These are phyloP conservation scores for Xerus inauris DNA, from an alignment of 2,113 vertebrate species.

Conservation along the genomic window DNA sequence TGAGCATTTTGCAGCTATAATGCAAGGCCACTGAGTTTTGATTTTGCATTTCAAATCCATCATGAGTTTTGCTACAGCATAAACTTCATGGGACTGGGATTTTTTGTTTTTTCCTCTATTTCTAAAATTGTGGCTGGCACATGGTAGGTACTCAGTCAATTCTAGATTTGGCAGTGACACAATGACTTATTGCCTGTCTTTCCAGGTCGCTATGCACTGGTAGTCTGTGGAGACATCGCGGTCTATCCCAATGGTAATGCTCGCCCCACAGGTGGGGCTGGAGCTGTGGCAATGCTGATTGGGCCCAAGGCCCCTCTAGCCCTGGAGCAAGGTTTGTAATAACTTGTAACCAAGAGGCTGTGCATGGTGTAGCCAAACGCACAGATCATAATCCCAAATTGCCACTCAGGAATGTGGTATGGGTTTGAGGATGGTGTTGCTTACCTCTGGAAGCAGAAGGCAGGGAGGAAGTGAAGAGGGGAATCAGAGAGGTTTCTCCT, in stretches of 20 bases:
- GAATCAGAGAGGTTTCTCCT: fast-evolving
- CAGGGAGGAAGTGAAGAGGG: neutral
- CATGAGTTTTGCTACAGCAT: neutral
- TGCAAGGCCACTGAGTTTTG: neutral
- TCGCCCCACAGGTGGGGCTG: constrained; percentile 85
- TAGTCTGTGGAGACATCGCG: constrained; percentile 88
- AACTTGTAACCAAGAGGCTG: neutral
- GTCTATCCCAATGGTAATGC: constrained; percentile 85
- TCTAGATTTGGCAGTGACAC: neutral
- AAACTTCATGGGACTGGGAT: neutral
- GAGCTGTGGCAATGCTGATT: constrained; percentile 89
- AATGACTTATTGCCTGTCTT: neutral
- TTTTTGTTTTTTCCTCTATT: neutral
- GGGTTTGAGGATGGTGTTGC: neutral
- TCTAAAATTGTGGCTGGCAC: neutral
- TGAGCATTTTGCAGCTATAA: neutral
- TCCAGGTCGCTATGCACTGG: constrained; percentile 86
- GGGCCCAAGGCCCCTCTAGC: constrained; percentile 87
- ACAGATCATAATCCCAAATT: neutral
- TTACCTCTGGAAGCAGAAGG: neutral
- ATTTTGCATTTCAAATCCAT: neutral
- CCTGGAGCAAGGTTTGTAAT: constrained; percentile 87
- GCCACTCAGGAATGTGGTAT: neutral
- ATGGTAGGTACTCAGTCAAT: neutral
- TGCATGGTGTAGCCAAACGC: fast-evolving